phyloP scores from a whole-genome alignment of 2,797 vertebrate species.

The Spheniscus humboldti region DNA sequence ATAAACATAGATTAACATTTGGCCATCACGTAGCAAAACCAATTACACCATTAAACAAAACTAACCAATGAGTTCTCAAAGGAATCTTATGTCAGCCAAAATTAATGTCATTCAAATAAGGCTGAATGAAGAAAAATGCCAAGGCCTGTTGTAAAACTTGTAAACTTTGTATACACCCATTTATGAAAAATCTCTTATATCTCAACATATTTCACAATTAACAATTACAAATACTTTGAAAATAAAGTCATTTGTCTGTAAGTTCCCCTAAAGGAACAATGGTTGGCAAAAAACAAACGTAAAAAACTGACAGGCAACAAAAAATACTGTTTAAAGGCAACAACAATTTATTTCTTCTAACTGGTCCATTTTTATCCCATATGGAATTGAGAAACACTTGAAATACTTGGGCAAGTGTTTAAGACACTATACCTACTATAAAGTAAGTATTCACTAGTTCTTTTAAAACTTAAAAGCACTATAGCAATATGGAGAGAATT shows the following conservation, averaged over 20 bases:
- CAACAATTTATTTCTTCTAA: background rate
- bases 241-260: background rate
- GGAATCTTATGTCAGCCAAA: background rate
- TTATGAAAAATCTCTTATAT: background rate
- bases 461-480: background rate
- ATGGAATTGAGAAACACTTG: background rate
- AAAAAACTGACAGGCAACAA: background rate
- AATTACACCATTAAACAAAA: background rate
- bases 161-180: background rate
- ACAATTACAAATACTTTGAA: background rate
- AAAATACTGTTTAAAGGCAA: background rate
- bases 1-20: background rate
- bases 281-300: background rate
- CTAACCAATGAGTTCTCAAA: background rate
- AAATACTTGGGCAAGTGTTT: background rate
- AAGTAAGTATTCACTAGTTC: background rate
- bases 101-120: background rate
- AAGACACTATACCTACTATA: background rate
- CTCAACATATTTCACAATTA: background rate
- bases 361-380: background rate
- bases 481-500: background rate
- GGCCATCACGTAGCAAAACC: background rate
- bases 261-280: background rate
- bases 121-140: background rate
- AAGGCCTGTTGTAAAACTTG: background rate